Evolutionary conservation across 2,113 vertebrate genomes (phyloP), one percentile per base, ranked within the genome.

Genomic region (Pluvianellus socialis): DNA sequence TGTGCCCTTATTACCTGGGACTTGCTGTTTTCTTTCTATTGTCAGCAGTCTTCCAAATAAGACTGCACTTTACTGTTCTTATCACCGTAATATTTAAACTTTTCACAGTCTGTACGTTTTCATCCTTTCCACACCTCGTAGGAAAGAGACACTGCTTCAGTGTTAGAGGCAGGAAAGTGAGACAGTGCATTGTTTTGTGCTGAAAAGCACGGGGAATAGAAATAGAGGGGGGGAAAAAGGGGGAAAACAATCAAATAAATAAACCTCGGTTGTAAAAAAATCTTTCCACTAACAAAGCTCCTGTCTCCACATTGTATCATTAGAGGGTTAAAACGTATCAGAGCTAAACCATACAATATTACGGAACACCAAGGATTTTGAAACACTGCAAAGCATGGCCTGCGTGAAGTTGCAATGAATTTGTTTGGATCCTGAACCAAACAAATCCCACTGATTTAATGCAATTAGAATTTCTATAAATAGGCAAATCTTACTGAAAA

Each of bases 1-100:
- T 0, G 0, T 40, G 68, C 24, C 66, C 17, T 1, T 3, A 3
- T 14, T 19, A 70, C 26, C 32, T 15, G 21, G 33, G 12, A 80
- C 26, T 6, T 66, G 17, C 2, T 0, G 2, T 14, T 76, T 72
- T 72, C 45, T 9, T 85, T 52, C 59, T 61, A 6, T 15, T 61
- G 11, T 32, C 67, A 80, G 21, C 76, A 73, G 9, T 56, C 28
- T 65, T 56, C 53, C 62, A 83, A 65, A 62, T 35, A 45, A 88
- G 27, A 61, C 19, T 49, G 27, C 3, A 27, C 22, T 79, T 80
- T 14, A 79, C 26, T n/a, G 32, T 70, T 75, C 52, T 71, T 35
- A 13, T 35, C 52, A 52, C 35, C 1, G 2, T 1, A 2, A 17
- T n/a, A 76, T 15, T 86, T 45, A 67, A 59, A n/a, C 16, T 63